A percentile compares a stretch with the other conserved stretches of the same genome.
phyloP scores from a whole-genome alignment of 2,113 vertebrate genomes.

The Anoura caudifer region DNA sequence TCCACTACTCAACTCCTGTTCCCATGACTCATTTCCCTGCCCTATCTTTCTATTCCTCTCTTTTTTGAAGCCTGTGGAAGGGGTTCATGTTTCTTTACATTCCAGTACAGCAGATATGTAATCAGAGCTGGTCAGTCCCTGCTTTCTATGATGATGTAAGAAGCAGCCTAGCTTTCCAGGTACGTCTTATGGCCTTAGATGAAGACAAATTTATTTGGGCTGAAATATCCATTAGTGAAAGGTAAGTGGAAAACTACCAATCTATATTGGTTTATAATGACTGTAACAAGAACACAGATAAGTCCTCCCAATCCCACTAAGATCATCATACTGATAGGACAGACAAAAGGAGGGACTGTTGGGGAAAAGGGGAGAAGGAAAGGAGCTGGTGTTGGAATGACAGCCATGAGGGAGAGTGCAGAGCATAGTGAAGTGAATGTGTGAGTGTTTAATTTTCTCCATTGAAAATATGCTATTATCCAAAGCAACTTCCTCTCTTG shows the following conservation, averaged over 20 bases:
- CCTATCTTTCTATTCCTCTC: neutral
- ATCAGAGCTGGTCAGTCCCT: neutral
- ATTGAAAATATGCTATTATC: constrained; percentile 40
- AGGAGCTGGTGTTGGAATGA: neutral
- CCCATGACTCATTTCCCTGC: neutral
- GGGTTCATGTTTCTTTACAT: neutral
- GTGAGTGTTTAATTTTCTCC: constrained; percentile 6
- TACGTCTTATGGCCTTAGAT: neutral
- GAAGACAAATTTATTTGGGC: constrained; percentile 18
- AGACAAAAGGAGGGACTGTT: neutral
- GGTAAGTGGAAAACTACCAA: constrained; percentile 7
- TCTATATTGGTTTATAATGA: neutral
- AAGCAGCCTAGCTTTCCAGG: neutral
- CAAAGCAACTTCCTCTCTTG: constrained; percentile 12
- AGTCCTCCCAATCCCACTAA: neutral
- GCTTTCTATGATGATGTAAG: neutral
- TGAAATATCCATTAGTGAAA: constrained; percentile 2
- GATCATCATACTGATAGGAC: neutral
- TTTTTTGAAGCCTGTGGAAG: neutral
- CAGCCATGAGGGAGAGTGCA: neutral
- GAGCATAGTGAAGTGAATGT: neutral
- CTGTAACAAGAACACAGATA: neutral
- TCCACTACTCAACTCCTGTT: neutral
- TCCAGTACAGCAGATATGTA: neutral
- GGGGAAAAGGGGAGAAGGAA: neutral